A percentile compares a stretch with the other conserved stretches of the same genome.
Conservation (phyloP, 1,140 invertebrate genomes). For the Cheumatopsyche charites region DNA sequence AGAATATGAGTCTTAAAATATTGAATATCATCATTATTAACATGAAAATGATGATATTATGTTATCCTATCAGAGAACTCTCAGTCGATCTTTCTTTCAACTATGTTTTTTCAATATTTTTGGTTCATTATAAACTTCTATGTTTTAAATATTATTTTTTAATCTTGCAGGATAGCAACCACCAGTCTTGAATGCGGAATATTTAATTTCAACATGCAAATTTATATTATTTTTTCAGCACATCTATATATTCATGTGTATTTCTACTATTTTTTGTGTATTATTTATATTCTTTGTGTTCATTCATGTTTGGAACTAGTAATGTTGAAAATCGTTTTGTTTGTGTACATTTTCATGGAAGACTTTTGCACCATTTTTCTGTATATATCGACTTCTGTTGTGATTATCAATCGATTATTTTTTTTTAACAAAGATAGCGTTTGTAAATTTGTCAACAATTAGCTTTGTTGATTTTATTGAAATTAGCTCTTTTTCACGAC, state of each 20-base stretch:
- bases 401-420: not conserved
- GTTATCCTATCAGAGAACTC: not conserved
- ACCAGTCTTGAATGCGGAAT: constrained; percentile 28
- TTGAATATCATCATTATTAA: no score
- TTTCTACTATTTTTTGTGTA: constrained; percentile 21
- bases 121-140: no score
- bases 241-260: constrained; percentile 29
- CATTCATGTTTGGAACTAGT: constrained; percentile 3
- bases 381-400: not conserved
- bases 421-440: not conserved
- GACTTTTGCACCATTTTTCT: not conserved
- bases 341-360: constrained; percentile 7
- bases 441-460: not conserved
- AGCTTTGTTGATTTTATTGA: not conserved
- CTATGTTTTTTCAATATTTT: not conserved
- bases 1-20: no score
- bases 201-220: constrained; percentile 30
- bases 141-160: constrained; percentile 7
- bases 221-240: constrained; percentile 29
- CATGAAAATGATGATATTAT: no score
- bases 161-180: constrained; percentile 32
- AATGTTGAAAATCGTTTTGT: not conserved
- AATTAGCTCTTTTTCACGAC: not conserved
- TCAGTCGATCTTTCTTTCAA: not conserved
- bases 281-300: not conserved